Evolutionary conservation across 2,797 vertebrate species (phyloP), one percentile per base, ranked within the genome.

Genomic region (Lerista edwardsae): DNA sequence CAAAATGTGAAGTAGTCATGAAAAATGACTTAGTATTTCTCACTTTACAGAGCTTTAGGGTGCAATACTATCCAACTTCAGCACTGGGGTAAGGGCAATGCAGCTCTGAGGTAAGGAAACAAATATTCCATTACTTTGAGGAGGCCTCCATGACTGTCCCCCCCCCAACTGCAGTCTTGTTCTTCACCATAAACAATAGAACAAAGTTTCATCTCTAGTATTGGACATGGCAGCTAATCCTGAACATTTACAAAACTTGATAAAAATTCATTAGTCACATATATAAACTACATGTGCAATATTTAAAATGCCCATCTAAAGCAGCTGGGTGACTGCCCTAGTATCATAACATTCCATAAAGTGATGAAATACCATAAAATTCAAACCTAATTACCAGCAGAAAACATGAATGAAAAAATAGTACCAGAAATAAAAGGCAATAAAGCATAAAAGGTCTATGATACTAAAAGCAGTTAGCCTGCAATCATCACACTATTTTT

Each of bases 391-490:
- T n/a, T 51, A 81, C 39, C 10, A 14, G 69, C 19, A 27, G 69
- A 64, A 82, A 82, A 82, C 34, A 62, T 44, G 36, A 59, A 72
- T n/a, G 17, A 21, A 82, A 51, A 82, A 76, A 44, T 27, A 34
- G 9, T 34, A 74, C 6, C 71, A 23, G 59, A 31, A 31, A 74
- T 51, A 34, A 44, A 73, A 73, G 47, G 19, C 25, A 51, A 65
- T 11, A 39, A 65, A 41, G 23, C 34, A 73, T 29, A 36, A 29
- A 75, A 75, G 14, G 8, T 8, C 9, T 47, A 4, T 3, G 21
- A 39, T 31, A 41, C 57, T n/a, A n/a, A n/a, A n/a, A 72, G 44
- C 61, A 59, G n/a, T 19, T 29, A 62, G 39, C 57, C 31, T 36
- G 29, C 21, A 44, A 47, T 44, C n/a, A 14, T 74, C 57, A 62